These are phyloP conservation scores for Pocillopora damicornis DNA, from an alignment of 64 coral and sea anemone genomes.

Conservation along the genomic window DNA sequence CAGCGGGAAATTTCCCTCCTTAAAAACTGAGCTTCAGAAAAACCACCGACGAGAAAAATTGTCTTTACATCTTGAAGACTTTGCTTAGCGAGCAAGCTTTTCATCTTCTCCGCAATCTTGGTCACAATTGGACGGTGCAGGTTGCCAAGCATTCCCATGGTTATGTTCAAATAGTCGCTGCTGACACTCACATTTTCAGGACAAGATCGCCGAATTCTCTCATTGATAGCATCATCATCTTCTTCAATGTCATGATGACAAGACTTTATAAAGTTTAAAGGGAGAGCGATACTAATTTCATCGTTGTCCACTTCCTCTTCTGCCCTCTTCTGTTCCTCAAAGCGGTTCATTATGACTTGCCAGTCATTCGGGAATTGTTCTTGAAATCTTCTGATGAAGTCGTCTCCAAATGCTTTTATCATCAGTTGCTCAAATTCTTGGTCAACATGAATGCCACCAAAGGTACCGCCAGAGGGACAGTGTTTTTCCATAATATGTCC, in stretches of 20 bases:
- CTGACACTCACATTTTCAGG: neutral
- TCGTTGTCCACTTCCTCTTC: conserved; percentile 19
- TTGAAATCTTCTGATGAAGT: conserved; percentile 1
- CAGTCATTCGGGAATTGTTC: conserved; percentile 2
- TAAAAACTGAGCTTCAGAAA: conserved; percentile 36
- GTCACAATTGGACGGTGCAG: conserved; percentile 1
- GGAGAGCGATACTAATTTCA: neutral
- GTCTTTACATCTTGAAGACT: conserved; percentile 21
- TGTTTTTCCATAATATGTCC: conserved; percentile 14
- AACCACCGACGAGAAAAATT: conserved; percentile 23
- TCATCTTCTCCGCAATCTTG: neutral
- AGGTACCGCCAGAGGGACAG: conserved; percentile 13
- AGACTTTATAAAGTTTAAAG: conserved; percentile 6
- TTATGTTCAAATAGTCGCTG: conserved; percentile 19
- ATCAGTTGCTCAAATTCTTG: neutral
- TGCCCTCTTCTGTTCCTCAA: conserved; percentile 6
- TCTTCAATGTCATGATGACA: conserved; percentile 5
- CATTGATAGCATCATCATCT: conserved; percentile 7
- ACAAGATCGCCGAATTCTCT: neutral
- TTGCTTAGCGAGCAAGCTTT: neutral
- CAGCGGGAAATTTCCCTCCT: conserved; percentile 4
- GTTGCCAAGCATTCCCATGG: neutral
- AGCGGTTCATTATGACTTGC: conserved; percentile 13
- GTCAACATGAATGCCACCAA: conserved; percentile 20
- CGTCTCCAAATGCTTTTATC: neutral